Evolutionary conservation across 2,888 invertebrate species (phyloP), one percentile per base, ranked within the genome.

Genomic region (Hydrotaea diabolus): DNA sequence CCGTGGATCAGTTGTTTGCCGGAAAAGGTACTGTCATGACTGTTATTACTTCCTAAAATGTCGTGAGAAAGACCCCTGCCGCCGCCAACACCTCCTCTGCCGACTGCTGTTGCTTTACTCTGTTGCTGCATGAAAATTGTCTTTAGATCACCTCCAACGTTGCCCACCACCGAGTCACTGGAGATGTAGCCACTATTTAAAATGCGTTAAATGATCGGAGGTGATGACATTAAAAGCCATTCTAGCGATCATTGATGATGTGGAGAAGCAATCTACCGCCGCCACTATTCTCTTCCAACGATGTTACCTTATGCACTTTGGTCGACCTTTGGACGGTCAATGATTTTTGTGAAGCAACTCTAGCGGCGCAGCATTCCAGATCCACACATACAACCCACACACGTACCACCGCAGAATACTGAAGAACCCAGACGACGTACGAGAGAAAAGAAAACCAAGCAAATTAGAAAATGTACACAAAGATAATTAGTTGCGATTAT

Each of bases 151-250:
- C 95, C 95, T 85, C 94, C 93, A 86, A 90, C 90, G 31, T 95
- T 94, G 57, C 93, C 93, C 36, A 94, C 93, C 73, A 96, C 95
- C 2, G 94, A 92, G 71, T 94, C 93, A 83, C 94, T 93, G 62
- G 96, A 96, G 88, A 96, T 94, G 90, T 96, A 97, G 46, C 96
- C 96, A 91, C 87, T 96, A 96, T 91, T 97, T 96, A 90, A 96
- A 96, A 91, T 96, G 95, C 89, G 96, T 96, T 90, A 97, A 92
- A 91, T 97, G 96, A 89, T 97, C 97, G 46, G 96, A 95, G 36
- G 96, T 96, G 92, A 97, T 96, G 90, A 97, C 96, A 93, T 97
- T 97, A 93, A 96, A 97, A 59, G 97, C 95, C 86, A 96, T 95
- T 49, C 95, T 95, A 76, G 96, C 94, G 90, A 97, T 96, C 90